phyloP scores from a whole-genome alignment of 1,140 invertebrate species.

The Phymastichus coffea region DNA sequence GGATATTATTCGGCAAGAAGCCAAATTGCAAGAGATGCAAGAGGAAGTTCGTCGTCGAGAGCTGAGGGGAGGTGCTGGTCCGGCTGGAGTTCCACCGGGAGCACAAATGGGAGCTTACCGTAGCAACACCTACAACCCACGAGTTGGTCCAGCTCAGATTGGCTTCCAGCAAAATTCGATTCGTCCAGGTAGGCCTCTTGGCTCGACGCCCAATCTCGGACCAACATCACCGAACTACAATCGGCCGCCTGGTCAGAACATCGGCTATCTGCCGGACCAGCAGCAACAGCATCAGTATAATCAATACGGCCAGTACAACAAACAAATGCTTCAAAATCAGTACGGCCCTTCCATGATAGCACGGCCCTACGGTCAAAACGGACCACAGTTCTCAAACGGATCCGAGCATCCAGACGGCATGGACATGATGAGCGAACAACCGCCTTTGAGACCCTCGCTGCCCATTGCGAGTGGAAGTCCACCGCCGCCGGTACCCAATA shows the following conservation, averaged over 20 bases:
- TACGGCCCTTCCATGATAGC: constrained; percentile 40
- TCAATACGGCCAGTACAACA: constrained; percentile 31
- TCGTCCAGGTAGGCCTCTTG: constrained; percentile 38
- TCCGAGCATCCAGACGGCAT: constrained; percentile 38
- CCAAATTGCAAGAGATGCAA: constrained; percentile 80
- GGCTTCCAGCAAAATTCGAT: constrained; percentile 28
- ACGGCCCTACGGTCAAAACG: constrained; percentile 39
- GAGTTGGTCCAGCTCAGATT: constrained; percentile 40
- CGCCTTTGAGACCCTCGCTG: constrained; percentile 38
- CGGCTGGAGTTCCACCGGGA: constrained; percentile 20
- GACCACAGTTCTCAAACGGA: constrained; percentile 43
- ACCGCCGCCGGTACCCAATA: constrained; percentile 71
- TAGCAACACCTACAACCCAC: constrained; percentile 42
- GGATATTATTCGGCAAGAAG: constrained; percentile 68
- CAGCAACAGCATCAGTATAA: constrained; percentile 40
- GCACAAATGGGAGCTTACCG: constrained; percentile 40
- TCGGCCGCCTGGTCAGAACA: constrained; percentile 32
- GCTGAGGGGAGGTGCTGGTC: constrained; percentile 55
- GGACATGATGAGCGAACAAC: constrained; percentile 33
- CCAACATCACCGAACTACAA: constrained; percentile 42
- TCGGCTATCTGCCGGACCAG: constrained; percentile 39
- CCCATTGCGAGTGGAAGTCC: constrained; percentile 55
- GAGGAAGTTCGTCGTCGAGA: constrained; percentile 77
- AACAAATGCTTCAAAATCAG: constrained; percentile 31
- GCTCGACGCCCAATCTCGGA: constrained; percentile 47